These are phyloP conservation scores for Adelognathus sp. DNA, from an alignment of 2,888 invertebrate species.

Conservation along the genomic window DNA sequence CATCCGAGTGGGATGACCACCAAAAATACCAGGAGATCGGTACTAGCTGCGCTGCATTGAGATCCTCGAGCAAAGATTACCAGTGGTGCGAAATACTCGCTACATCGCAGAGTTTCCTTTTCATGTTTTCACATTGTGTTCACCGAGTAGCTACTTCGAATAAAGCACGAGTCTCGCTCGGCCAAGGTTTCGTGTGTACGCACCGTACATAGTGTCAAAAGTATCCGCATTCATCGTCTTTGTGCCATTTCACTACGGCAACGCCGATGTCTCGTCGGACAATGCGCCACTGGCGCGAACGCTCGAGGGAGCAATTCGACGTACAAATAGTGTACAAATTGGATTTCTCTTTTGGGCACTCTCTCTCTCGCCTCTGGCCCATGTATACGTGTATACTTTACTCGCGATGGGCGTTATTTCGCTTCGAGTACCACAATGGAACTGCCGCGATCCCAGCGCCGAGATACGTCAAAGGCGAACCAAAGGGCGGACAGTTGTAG, in stretches of 20 bases:
- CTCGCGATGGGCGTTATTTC: slow-evolving; percentile 30
- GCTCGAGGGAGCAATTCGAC: slow-evolving; percentile 66
- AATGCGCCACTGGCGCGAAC: slow-evolving; percentile 45
- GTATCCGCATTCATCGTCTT: slow-evolving; percentile 15
- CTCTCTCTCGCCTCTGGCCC: slow-evolving; percentile 46
- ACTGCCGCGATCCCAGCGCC: slow-evolving; percentile 16
- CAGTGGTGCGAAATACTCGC: slow-evolving; percentile 37
- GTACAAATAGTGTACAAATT: slow-evolving; percentile 69
- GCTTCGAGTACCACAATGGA: slow-evolving; percentile 32
- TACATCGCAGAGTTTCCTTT: slow-evolving; percentile 24
- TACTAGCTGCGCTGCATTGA: background rate
- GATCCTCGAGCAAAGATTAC: slow-evolving; percentile 42
- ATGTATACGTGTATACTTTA: slow-evolving; percentile 18
- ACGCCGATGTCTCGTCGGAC: slow-evolving; percentile 31
- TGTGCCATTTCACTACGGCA: background rate
- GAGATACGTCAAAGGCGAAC: slow-evolving; percentile 44
- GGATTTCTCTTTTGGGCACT: slow-evolving; percentile 65
- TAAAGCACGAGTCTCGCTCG: slow-evolving; percentile 3
- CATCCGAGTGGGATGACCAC: slow-evolving; percentile 41
- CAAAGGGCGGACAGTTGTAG: slow-evolving; percentile 56
- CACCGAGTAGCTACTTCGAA: background rate
- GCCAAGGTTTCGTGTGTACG: slow-evolving; percentile 28
- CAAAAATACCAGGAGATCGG: slow-evolving; percentile 47
- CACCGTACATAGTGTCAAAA: slow-evolving; percentile 41
- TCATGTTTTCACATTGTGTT: background rate